These are phyloP conservation scores for Hormaphis cornu DNA, from an alignment of 1,140 invertebrate genomes.

Conservation along the genomic window DNA sequence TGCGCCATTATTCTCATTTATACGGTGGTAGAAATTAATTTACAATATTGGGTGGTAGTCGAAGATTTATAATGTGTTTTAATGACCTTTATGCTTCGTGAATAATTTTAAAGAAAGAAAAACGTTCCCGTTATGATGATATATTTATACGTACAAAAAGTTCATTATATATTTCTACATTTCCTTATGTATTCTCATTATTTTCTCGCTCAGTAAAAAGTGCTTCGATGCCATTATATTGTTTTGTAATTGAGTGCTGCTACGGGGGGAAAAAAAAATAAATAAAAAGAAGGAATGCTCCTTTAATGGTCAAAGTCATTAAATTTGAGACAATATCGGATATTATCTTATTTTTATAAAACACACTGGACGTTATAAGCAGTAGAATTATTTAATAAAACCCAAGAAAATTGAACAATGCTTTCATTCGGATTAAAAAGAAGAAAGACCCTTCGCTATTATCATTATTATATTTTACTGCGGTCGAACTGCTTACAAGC, in stretches of 20 bases:
- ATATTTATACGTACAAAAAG: too few species aligned
- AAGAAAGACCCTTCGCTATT: background rate
- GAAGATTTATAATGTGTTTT: background rate
- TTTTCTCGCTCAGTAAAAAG: background rate
- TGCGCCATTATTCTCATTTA: too few species aligned
- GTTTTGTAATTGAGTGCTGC: slow-evolving; percentile 12
- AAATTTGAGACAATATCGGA: background rate
- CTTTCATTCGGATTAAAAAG: slow-evolving; percentile 23
- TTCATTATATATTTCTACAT: too few species aligned
- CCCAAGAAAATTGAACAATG: background rate
- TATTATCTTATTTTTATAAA: background rate
- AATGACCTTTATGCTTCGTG: background rate
- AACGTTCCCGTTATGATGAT: background rate
- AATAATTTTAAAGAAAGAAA: slow-evolving; percentile 15
- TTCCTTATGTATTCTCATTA: slow-evolving; percentile 9
- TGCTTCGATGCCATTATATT: background rate
- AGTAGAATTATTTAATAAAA: slow-evolving; percentile 23
- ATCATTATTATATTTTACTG: slow-evolving; percentile 3
- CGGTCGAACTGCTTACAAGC: background rate
- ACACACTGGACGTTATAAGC: background rate
- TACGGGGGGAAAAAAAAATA: background rate
- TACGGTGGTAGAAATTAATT: background rate
- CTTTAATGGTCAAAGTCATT: slow-evolving; percentile 19
- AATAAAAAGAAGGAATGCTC: background rate
- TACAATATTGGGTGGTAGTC: background rate